Evolutionary conservation across 2,113 vertebrate species (phyloP), one percentile per base, ranked within the genome.

Genomic region (Spea multiplicata): DNA sequence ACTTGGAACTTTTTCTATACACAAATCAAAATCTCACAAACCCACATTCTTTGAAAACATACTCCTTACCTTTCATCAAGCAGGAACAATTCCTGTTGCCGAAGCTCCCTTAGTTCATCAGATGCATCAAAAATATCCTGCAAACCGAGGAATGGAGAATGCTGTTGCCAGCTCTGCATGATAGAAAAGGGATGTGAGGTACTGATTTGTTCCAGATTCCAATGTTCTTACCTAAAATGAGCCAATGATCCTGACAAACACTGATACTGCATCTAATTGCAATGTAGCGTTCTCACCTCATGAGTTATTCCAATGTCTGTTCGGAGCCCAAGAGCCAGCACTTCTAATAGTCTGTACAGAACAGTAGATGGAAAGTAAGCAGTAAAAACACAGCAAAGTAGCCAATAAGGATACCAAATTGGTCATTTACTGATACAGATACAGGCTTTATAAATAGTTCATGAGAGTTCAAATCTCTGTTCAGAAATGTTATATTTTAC

Each of bases 281-380:
- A 30, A 30, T 30, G 30, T 30, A 30, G 30, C n/a, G 12, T 12
- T 16, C 83, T 84, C 80, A 98, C 97, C 94, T 95, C 77, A 0
- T 94, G 94, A 16, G 90, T 86, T 81, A 99, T 53, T 46, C 97
- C 96, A 47, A 90, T 82, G 0, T 92, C 91, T 0, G 90, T 94
- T 55, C 95, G 94, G 74, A 98, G 89, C n/a, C 96, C 97, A 90
- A 96, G 88, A 55, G 88, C 89, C 83, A 99, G 85, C 84, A 95
- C 87, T 85, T 98, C 97, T 87, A 97, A 94, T 86, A 98, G 78
- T 68, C 97, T 99, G 84, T 0, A 72, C 81, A 66, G 46, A 16
- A 76, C 57, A 46, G 0, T 0, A 17, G 14, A 70, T 45, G 53
- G 45, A 10, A 57, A 52, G 13, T 6, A n/a, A 72, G 47, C 5